Percentiles rank a stretch among this genome's conserved stretches.
These are phyloP conservation scores for Eriosoma lanigerum DNA, from an alignment of 1,140 invertebrate species.

Conservation along the genomic window DNA sequence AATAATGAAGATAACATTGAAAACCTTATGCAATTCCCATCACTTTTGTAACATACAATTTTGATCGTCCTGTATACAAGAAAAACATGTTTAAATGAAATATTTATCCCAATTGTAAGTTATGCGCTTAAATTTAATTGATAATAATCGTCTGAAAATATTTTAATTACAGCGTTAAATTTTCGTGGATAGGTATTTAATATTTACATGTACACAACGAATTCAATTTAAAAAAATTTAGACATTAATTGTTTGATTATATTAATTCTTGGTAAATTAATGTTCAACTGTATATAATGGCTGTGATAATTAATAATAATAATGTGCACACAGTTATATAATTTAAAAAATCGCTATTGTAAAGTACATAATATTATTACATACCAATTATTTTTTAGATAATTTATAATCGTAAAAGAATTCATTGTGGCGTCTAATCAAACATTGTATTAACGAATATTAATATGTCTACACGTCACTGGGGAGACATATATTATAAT, in stretches of 20 bases:
- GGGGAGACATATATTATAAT: too few relatives aligned
- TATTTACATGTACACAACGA: not conserved
- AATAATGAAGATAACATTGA: too few relatives aligned
- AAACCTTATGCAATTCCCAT: too few relatives aligned
- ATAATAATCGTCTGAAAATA: not conserved
- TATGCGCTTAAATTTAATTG: not conserved
- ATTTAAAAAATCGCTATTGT: too few relatives aligned
- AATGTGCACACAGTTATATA: not conserved
- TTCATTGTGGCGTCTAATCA: not conserved
- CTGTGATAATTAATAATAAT: not conserved
- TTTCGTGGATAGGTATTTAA: too few relatives aligned
- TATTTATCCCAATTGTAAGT: not conserved
- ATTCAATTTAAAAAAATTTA: not conserved
- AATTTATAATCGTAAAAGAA: not conserved
- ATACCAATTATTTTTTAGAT: not conserved
- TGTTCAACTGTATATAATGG: not conserved
- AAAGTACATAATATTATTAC: not conserved
- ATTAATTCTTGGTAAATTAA: conserved; percentile 10
- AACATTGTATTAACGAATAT: not conserved
- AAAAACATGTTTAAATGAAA: not conserved
- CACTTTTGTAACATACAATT: too few relatives aligned
- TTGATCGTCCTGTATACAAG: too few relatives aligned
- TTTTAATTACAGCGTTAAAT: conserved; percentile 3
- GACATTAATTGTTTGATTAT: conserved; percentile 6
- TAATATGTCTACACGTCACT: too few relatives aligned